These are phyloP conservation scores for Dinomys branickii DNA, from an alignment of 2,113 vertebrate species.

Conservation along the genomic window DNA sequence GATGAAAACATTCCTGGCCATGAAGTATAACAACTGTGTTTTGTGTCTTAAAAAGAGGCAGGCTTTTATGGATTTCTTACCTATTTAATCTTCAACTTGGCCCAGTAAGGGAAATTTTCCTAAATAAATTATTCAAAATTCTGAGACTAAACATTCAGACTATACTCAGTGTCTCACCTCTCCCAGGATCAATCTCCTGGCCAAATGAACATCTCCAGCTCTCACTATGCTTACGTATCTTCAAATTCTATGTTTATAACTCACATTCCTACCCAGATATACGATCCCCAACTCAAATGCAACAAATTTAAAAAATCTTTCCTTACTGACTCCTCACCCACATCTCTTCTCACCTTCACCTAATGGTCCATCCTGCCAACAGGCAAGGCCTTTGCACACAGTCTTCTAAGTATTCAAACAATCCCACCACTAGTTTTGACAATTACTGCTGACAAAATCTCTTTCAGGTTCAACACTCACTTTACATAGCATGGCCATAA, in stretches of 20 bases:
- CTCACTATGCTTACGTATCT: neutral
- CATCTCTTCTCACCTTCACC: neutral
- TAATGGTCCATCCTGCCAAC: neutral
- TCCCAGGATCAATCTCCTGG: neutral
- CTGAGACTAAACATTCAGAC: neutral
- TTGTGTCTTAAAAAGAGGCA: neutral
- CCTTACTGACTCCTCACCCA: neutral
- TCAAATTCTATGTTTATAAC: neutral
- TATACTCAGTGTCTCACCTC: neutral
- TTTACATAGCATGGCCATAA: slow-evolving; percentile 1
- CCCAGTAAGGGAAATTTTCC: neutral
- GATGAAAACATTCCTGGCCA: neutral
- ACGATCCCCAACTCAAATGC: neutral
- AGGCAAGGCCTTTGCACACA: neutral
- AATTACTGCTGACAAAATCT: neutral
- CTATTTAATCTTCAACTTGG: slow-evolving; percentile 10
- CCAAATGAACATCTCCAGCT: neutral
- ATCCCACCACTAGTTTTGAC: neutral
- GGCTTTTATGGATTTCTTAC: neutral
- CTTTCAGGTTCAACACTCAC: neutral
- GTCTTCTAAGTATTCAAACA: neutral
- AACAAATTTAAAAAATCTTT: neutral
- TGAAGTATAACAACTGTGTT: neutral
- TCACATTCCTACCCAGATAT: neutral
- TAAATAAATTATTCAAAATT: neutral